Percentiles rank a stretch among this genome's conserved stretches.
Conservation (phyloP, 2,113 vertebrate species). For the Sprattus sprattus region DNA sequence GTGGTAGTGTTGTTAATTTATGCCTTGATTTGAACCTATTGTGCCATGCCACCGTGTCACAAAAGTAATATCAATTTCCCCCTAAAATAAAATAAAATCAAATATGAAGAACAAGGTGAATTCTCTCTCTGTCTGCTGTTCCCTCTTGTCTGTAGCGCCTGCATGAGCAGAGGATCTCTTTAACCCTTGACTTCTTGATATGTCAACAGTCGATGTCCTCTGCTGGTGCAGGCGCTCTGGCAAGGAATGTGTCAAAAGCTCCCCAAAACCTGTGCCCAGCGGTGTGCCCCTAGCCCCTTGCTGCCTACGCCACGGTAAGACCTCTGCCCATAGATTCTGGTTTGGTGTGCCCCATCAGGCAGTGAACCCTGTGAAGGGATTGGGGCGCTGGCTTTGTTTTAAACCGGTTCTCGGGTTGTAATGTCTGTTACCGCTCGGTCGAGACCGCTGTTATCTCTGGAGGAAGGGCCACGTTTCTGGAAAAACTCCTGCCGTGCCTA, state of each 20-base stretch:
- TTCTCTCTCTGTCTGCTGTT: constrained; percentile 22
- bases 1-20: neutral
- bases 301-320: constrained; percentile 60
- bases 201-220: constrained; percentile 64
- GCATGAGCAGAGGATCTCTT: constrained; percentile 59
- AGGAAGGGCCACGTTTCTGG: constrained; percentile 30
- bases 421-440: constrained; percentile 50
- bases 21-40: neutral
- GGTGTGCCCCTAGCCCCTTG: constrained; percentile 56
- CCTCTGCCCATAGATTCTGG: neutral
- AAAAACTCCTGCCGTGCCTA: constrained; percentile 62
- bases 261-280: constrained; percentile 52
- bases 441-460: constrained; percentile 51
- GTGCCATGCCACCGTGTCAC: no score
- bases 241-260: constrained; percentile 57
- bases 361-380: constrained; percentile 34
- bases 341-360: neutral
- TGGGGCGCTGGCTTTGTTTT: constrained; percentile 53
- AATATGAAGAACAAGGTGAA: neutral
- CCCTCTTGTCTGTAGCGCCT: constrained; percentile 55
- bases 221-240: constrained; percentile 62
- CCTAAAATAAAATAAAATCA: neutral
- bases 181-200: constrained; percentile 63
- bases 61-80: no score
- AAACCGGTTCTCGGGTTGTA: constrained; percentile 52